Conservation (phyloP, 2,113 vertebrate species). For the Ammodytes dubius region DNA sequence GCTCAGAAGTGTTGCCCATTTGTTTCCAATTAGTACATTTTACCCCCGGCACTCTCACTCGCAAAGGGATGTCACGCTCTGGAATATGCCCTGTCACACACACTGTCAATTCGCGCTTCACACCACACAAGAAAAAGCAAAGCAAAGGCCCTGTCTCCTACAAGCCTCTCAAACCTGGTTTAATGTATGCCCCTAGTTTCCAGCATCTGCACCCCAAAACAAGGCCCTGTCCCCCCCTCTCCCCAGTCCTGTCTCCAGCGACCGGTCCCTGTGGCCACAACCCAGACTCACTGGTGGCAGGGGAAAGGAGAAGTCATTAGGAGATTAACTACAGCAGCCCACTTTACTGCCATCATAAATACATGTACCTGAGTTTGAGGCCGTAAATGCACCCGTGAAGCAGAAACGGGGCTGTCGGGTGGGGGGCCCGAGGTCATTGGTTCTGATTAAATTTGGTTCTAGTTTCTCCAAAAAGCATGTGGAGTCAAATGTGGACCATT, state of each 20-base stretch:
- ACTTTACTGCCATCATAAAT: conserved; percentile 79
- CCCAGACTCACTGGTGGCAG: conserved; percentile 69
- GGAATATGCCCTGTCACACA: conserved; percentile 57
- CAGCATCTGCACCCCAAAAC: conserved; percentile 45
- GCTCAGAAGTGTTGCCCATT: conserved; percentile 45
- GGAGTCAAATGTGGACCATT: conserved; percentile 21
- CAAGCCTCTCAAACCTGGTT: conserved; percentile 16
- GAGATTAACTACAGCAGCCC: conserved; percentile 74
- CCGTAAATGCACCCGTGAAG: conserved; percentile 51
- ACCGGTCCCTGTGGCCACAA: conserved; percentile 57
- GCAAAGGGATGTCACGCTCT: conserved; percentile 40
- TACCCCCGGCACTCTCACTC: conserved; percentile 25
- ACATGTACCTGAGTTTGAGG: conserved; percentile 63
- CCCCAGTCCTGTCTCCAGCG: conserved; percentile 26
- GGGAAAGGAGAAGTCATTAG: conserved; percentile 66
- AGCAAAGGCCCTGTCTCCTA: not conserved
- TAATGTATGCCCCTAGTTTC: not conserved
- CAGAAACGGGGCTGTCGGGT: conserved; percentile 22
- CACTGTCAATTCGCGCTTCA: conserved; percentile 35
- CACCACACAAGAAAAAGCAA: not conserved
- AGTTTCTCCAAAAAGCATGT: conserved; percentile 36
- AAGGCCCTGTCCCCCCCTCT: conserved; percentile 14
- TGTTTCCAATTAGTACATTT: conserved; percentile 57
- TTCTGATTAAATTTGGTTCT: conserved; percentile 59
- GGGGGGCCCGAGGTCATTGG: conserved; percentile 41